phyloP scores from a whole-genome alignment of 1,140 invertebrate genomes.

The Drosophila auraria region DNA sequence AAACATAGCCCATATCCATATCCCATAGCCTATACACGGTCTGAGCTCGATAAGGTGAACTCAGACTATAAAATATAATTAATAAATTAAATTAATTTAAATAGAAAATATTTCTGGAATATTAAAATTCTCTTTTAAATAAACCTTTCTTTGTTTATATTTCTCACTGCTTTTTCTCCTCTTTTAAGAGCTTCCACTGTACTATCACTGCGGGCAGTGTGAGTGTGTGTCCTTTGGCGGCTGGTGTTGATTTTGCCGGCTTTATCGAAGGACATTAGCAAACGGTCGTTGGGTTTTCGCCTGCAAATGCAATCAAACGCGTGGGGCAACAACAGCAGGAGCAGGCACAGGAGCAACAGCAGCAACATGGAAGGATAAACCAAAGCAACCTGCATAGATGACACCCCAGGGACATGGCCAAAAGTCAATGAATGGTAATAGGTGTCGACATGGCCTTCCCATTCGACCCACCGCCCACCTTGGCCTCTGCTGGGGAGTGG shows the following conservation, averaged over 20 bases:
- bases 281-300: constrained; percentile 72
- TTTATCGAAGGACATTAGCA: constrained; percentile 84
- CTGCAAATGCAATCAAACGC: constrained; percentile 83
- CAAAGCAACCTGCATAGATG: constrained; percentile 83
- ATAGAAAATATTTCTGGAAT: neutral
- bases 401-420: constrained; percentile 82
- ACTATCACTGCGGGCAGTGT: constrained; percentile 20
- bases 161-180: accelerated
- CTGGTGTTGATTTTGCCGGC: constrained; percentile 79
- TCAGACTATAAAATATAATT: neutral
- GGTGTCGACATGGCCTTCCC: constrained; percentile 76
- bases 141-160: neutral
- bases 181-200: neutral
- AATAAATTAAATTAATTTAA: neutral
- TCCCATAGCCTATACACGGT: constrained; percentile 18
- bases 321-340: constrained; percentile 34
- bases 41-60: accelerated
- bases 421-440: constrained; percentile 84
- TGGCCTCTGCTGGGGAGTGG: constrained; percentile 38
- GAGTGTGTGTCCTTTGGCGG: constrained; percentile 43
- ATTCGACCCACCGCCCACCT: neutral
- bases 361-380: constrained; percentile 48
- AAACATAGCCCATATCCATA: constrained; percentile 41
- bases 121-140: no score
- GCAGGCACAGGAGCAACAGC: constrained; percentile 16